These are phyloP conservation scores for Cremastobaeus sp. DNA, from an alignment of 2,888 invertebrate species.

Conservation along the genomic window DNA sequence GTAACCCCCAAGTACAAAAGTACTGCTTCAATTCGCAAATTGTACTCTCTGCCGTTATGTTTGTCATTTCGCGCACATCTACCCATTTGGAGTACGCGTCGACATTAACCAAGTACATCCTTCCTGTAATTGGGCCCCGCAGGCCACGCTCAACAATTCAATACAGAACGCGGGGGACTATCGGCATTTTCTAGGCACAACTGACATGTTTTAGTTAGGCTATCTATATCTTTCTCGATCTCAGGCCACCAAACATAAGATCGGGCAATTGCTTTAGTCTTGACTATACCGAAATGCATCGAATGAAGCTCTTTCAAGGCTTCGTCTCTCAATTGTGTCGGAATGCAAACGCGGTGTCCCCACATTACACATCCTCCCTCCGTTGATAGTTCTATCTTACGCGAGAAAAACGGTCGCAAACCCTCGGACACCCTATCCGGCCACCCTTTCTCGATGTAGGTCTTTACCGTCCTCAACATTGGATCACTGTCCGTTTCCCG, in stretches of 20 bases:
- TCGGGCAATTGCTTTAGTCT: constrained; percentile 57
- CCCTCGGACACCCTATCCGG: not conserved
- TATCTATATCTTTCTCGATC: constrained; percentile 60
- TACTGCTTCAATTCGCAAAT: constrained; percentile 22
- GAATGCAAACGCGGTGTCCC: constrained; percentile 42
- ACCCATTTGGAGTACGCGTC: constrained; percentile 63
- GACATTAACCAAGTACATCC: constrained; percentile 62
- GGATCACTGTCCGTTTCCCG: not conserved
- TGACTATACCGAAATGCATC: constrained; percentile 48
- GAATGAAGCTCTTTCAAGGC: constrained; percentile 55
- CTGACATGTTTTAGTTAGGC: constrained; percentile 48
- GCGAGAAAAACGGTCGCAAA: not conserved
- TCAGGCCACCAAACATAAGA: constrained; percentile 62
- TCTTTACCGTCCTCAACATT: not conserved
- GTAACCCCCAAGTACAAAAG: constrained; percentile 1
- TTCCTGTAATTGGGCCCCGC: constrained; percentile 47
- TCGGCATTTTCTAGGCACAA: constrained; percentile 46
- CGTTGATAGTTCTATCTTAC: not conserved
- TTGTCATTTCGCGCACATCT: constrained; percentile 56
- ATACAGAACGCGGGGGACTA: constrained; percentile 49
- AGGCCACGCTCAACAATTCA: constrained; percentile 62
- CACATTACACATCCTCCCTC: constrained; percentile 55
- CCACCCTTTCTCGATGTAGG: constrained; percentile 17
- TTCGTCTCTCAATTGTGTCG: constrained; percentile 8
- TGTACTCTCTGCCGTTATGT: constrained; percentile 47